Evolutionary conservation across 2,113 vertebrate genomes (phyloP).

Genomic region (Semnopithecus entellus): DNA sequence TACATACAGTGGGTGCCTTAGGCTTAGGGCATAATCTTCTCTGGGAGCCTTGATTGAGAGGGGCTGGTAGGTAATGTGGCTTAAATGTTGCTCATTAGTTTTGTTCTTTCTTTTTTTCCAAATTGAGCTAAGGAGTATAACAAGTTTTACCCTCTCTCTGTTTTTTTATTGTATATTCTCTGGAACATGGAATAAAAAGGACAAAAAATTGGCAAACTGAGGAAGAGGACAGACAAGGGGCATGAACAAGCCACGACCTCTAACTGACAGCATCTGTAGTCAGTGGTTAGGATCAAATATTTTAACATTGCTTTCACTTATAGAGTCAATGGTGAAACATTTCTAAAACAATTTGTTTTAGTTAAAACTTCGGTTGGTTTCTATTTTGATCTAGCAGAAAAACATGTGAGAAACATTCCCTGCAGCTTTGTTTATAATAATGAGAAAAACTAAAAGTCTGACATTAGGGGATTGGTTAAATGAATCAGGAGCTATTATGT

Average conservation of each 20-base stretch:
- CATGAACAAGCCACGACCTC: not conserved
- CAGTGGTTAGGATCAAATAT: not conserved
- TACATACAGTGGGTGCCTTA: not conserved
- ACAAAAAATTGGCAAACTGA: not conserved
- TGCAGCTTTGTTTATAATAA: slow-evolving; percentile 30
- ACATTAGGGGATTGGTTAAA: not conserved
- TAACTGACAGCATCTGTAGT: not conserved
- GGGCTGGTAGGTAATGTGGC: not conserved
- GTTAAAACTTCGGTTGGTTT: not conserved
- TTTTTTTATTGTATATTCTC: not conserved
- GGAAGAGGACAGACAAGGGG: not conserved
- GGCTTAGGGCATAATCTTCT: not conserved
- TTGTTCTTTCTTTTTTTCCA: not conserved
- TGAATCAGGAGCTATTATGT: not conserved
- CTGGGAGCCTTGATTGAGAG: not conserved
- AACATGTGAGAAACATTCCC: not conserved
- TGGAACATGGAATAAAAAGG: not conserved
- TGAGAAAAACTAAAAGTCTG: not conserved
- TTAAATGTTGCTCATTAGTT: not conserved
- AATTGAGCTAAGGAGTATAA: not conserved
- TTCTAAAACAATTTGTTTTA: not conserved
- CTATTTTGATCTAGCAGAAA: not conserved
- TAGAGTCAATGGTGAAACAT: not conserved
- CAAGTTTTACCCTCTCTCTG: not conserved
- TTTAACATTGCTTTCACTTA: not conserved